Evolutionary conservation across 92 coral and sea anemone species (phyloP).

Genomic region (Porites evermanni): DNA sequence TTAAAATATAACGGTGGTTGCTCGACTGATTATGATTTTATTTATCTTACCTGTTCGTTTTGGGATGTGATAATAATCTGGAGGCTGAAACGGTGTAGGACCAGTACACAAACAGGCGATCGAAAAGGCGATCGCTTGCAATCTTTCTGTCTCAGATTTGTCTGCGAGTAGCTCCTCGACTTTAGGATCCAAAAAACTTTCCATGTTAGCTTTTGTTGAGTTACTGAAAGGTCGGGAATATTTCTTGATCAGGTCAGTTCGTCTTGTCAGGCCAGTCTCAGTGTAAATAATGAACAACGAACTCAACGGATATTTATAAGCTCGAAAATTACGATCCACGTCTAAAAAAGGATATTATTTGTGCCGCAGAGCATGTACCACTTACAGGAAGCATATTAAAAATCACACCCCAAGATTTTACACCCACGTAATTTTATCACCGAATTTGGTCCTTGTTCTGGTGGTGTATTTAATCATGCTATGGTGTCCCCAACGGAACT

Average conservation of each 20-base stretch:
- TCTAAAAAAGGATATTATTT: conserved; percentile 41
- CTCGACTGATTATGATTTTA: too few relatives aligned
- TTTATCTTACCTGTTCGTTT: conserved; percentile 40
- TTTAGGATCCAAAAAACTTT: conserved; percentile 64
- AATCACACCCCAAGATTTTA: background rate
- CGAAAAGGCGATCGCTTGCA: conserved; percentile 79
- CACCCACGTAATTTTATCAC: background rate
- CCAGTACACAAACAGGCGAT: conserved; percentile 86
- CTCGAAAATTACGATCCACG: background rate
- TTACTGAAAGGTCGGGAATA: background rate
- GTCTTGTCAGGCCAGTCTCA: background rate
- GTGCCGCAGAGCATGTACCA: background rate
- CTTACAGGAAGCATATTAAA: conserved; percentile 30
- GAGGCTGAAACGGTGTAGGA: conserved; percentile 79
- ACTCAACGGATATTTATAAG: conserved; percentile 18
- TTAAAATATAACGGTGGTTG: too few relatives aligned
- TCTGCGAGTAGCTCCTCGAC: conserved; percentile 59
- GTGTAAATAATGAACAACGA: background rate
- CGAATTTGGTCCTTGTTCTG: background rate
- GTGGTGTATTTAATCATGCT: background rate
- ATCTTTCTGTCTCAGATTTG: conserved; percentile 74
- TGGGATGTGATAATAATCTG: conserved; percentile 64
- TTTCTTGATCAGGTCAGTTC: conserved; percentile 1
- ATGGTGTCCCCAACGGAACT: background rate
- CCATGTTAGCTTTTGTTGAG: background rate